Conservation (phyloP, 2,113 vertebrate genomes). For the Takifugu bimaculatus region DNA sequence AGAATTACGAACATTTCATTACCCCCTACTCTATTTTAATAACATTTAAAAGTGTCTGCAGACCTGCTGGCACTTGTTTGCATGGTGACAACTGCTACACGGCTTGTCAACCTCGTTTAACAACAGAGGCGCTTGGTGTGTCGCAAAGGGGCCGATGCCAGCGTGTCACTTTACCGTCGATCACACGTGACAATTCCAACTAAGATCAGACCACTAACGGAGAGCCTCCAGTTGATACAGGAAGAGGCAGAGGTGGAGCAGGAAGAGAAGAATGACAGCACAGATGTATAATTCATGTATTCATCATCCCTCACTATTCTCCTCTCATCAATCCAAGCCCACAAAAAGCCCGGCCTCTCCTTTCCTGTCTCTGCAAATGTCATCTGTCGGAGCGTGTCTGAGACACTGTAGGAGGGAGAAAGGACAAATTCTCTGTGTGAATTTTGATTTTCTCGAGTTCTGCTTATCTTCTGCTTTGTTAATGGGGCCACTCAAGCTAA, state of each 20-base stretch:
- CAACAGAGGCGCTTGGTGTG: constrained; percentile 24
- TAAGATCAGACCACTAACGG: constrained; percentile 49
- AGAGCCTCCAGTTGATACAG: constrained; percentile 38
- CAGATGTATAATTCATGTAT: constrained; percentile 71
- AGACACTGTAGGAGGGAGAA: constrained; percentile 16
- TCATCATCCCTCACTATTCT: constrained; percentile 57
- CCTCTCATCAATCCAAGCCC: constrained; percentile 44
- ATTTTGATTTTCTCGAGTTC: constrained; percentile 39
- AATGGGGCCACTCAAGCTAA: too few relatives aligned
- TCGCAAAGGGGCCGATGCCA: constrained; percentile 32
- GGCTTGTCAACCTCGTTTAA: constrained; percentile 45
- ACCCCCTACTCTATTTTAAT: constrained; percentile 1
- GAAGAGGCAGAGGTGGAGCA: constrained; percentile 41
- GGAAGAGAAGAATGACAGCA: constrained; percentile 59
- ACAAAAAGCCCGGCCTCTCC: constrained; percentile 25
- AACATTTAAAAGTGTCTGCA: neutral
- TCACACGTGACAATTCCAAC: constrained; percentile 57
- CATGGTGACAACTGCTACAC: constrained; percentile 55
- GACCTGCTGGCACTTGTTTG: constrained; percentile 30
- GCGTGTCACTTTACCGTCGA: constrained; percentile 48
- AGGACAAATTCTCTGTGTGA: constrained; percentile 35
- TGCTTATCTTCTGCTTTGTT: constrained; percentile 9
- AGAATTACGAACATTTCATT: neutral
- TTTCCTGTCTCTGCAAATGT: constrained; percentile 55
- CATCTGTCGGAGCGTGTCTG: constrained; percentile 51